Conservation (phyloP, 1,140 invertebrate species). For the Lordiphosa stackelbergi region DNA sequence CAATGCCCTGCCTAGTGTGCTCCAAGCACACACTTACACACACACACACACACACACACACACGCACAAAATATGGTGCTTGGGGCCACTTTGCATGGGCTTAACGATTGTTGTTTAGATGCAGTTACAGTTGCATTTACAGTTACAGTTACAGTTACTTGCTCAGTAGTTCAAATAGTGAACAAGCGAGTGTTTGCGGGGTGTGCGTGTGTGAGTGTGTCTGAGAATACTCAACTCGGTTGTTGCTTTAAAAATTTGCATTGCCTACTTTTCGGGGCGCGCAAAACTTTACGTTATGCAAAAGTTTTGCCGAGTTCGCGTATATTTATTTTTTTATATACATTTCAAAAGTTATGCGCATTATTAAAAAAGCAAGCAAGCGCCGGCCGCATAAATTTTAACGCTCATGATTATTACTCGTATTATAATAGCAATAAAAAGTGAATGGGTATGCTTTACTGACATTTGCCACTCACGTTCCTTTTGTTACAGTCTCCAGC, state of each 20-base stretch:
- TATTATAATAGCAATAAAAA: slow-evolving; percentile 35
- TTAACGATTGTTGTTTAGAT: slow-evolving; percentile 67
- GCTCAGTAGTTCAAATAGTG: slow-evolving; percentile 22
- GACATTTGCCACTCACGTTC: too few species aligned
- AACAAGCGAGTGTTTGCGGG: neutral
- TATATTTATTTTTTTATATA: slow-evolving; percentile 15
- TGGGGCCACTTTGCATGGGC: slow-evolving; percentile 58
- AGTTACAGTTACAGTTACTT: slow-evolving; percentile 33
- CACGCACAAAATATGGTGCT: slow-evolving; percentile 29
- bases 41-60: slow-evolving; percentile 3
- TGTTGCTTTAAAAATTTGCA: slow-evolving; percentile 47
- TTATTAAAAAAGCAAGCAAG: slow-evolving; percentile 44
- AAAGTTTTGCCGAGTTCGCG: slow-evolving; percentile 14
- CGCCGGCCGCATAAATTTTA: slow-evolving; percentile 50
- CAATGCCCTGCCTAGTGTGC: slow-evolving; percentile 23
- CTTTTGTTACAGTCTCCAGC: neutral
- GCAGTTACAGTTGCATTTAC: slow-evolving; percentile 57
- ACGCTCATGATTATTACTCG: slow-evolving; percentile 57
- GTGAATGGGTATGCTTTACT: neutral
- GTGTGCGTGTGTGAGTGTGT: slow-evolving; percentile 8
- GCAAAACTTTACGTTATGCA: slow-evolving; percentile 6
- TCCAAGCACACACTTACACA: neutral
- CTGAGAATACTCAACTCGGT: slow-evolving; percentile 3
- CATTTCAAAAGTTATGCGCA: slow-evolving; percentile 56
- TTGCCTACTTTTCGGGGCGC: slow-evolving; percentile 47